These are phyloP conservation scores for Drosophila nasuta DNA, from an alignment of 1,140 invertebrate genomes.

Conservation along the genomic window DNA sequence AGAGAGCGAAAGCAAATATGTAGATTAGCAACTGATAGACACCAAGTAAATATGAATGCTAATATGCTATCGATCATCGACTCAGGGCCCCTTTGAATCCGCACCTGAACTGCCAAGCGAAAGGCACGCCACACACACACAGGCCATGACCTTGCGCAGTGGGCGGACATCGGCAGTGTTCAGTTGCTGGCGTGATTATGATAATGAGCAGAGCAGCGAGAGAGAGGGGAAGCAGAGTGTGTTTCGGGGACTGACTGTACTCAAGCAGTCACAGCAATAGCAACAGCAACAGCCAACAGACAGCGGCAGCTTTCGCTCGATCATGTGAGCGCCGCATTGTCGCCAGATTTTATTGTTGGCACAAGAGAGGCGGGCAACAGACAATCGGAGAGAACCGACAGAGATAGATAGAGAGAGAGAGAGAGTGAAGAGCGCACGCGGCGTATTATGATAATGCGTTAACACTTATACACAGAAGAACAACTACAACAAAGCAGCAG, in stretches of 20 bases:
- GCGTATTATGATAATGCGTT: conserved; percentile 35
- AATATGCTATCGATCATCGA: not conserved
- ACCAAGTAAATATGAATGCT: conserved; percentile 6
- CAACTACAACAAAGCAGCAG: conserved; percentile 14
- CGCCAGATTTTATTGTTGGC: conserved; percentile 55
- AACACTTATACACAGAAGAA: conserved; percentile 17
- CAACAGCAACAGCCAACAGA: conserved; percentile 1
- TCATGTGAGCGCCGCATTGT: conserved; percentile 71
- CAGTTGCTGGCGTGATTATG: conserved; percentile 69
- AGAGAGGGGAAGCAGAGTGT: not conserved
- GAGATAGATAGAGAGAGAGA: not conserved
- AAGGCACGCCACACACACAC: conserved; percentile 19
- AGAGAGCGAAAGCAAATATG: conserved; percentile 12
- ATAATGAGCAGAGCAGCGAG: conserved; percentile 60
- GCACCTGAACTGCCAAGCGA: conserved; percentile 30
- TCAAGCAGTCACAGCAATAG: conserved; percentile 16
- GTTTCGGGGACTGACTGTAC: conserved; percentile 52
- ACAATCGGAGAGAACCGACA: not conserved
- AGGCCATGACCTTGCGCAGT: conserved; percentile 49
- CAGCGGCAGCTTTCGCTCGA: conserved; percentile 69
- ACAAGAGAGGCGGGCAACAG: conserved; percentile 15
- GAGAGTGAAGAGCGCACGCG: conserved; percentile 8
- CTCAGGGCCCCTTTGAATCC: not conserved
- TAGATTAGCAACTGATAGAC: conserved; percentile 21
- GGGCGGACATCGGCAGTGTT: conserved; percentile 30